A percentile compares a stretch with the other conserved stretches of the same genome.
These are phyloP conservation scores for Caenorhabditis imperialis DNA, from an alignment of 2,888 invertebrate genomes.

Conservation along the genomic window DNA sequence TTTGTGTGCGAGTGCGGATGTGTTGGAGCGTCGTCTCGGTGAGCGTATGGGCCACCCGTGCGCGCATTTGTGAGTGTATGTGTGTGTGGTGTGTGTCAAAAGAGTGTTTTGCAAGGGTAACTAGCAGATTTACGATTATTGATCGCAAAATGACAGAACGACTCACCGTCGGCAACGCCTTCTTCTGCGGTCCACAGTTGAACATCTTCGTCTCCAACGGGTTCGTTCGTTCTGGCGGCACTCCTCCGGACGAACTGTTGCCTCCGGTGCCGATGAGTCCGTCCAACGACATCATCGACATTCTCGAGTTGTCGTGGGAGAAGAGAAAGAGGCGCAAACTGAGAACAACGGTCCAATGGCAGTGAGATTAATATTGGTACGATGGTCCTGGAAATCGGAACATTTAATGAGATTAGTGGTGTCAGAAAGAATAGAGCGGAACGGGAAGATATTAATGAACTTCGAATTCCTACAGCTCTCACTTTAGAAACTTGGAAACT, in stretches of 20 bases:
- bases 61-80: constrained; percentile 32
- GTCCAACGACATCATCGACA: constrained; percentile 55
- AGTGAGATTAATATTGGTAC: too few species aligned
- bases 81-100: constrained; percentile 39
- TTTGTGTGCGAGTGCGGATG: constrained; percentile 35
- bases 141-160: too few species aligned
- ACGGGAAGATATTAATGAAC: too few species aligned
- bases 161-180: constrained; percentile 59
- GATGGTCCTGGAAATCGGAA: too few species aligned
- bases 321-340: too few species aligned
- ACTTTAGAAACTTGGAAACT: too few species aligned
- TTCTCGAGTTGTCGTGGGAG: constrained; percentile 1
- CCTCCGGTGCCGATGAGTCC: constrained; percentile 19
- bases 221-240: constrained; percentile 25
- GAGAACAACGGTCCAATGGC: too few species aligned
- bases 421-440: too few species aligned
- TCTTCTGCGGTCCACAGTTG: constrained; percentile 56
- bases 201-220: constrained; percentile 57
- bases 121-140: constrained; percentile 17
- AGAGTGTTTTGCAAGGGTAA: constrained; percentile 24
- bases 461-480: too few species aligned
- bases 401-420: too few species aligned
- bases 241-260: constrained; percentile 21
- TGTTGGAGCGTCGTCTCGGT: constrained; percentile 24
- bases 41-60: background rate